These are phyloP conservation scores for Euthynnus affinis DNA, from an alignment of 2,797 vertebrate species.

Conservation along the genomic window DNA sequence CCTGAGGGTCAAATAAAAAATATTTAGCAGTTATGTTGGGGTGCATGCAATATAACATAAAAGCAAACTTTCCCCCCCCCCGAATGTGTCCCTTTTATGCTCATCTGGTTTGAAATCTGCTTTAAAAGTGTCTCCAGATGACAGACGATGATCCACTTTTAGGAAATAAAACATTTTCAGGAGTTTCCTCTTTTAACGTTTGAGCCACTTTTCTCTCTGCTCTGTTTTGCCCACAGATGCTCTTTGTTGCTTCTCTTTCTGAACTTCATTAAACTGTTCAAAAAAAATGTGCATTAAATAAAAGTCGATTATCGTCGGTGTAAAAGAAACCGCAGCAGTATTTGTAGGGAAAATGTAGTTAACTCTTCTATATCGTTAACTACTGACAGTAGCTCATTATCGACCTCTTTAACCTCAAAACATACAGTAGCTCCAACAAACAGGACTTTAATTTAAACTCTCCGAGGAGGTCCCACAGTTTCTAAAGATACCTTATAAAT, in stretches of 20 bases:
- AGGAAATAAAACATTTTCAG: conserved; percentile 45
- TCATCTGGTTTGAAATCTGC: conserved; percentile 43
- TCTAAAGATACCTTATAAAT: neutral
- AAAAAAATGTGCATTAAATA: conserved; percentile 8
- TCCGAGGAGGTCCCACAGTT: neutral
- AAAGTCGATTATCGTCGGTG: neutral
- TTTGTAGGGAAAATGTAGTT: neutral
- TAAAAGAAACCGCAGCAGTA: neutral
- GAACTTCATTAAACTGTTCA: neutral
- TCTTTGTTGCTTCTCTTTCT: conserved; percentile 5
- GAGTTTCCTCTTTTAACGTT: conserved; percentile 11
- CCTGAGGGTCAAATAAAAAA: conserved; percentile 1
- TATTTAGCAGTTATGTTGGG: neutral
- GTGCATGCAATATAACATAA: neutral
- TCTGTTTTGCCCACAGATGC: conserved; percentile 13
- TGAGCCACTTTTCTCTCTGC: neutral
- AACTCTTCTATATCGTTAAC: neutral
- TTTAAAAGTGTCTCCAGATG: conserved; percentile 46
- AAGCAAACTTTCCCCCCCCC: neutral
- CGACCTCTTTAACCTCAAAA: neutral
- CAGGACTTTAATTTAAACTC: neutral
- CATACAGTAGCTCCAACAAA: neutral
- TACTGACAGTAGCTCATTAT: neutral
- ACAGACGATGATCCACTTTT: conserved; percentile 26
- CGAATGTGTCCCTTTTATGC: conserved; percentile 1